Conservation (phyloP, 2,797 vertebrate genomes). For the Darevskia nairensis region DNA sequence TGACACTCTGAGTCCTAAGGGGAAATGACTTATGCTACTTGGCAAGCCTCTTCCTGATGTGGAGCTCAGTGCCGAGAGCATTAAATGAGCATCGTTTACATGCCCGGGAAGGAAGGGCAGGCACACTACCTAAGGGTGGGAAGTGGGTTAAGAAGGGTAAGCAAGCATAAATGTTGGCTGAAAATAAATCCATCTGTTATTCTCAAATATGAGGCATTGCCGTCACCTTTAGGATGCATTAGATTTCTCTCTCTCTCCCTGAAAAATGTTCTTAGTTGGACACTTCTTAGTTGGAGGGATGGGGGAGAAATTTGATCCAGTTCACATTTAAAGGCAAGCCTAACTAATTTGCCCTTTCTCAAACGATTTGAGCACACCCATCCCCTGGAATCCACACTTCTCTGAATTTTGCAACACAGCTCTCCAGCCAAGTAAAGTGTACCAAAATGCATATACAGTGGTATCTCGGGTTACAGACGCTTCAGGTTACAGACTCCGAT, state of each 20-base stretch:
- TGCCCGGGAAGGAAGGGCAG: rapidly evolving
- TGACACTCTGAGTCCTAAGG: neutral
- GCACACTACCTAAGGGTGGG: neutral
- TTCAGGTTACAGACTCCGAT: too few species aligned
- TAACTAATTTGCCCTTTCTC: too few species aligned
- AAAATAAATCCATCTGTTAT: conserved; percentile 18
- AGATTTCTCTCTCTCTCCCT: neutral
- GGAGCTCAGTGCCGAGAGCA: neutral
- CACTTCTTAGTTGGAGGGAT: too few species aligned
- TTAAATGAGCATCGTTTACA: conserved; percentile 11
- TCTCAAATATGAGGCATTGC: conserved; percentile 22
- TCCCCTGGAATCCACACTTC: too few species aligned
- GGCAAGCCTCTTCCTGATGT: neutral
- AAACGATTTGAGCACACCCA: too few species aligned
- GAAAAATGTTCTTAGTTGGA: neutral
- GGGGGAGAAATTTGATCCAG: too few species aligned
- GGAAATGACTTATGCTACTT: neutral
- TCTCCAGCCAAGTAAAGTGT: too few species aligned
- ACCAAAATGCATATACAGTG: too few species aligned
- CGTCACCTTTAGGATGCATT: conserved; percentile 8
- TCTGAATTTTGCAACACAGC: too few species aligned
- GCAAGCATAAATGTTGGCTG: conserved; percentile 28
- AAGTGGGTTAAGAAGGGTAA: neutral
- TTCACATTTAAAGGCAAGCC: too few species aligned
- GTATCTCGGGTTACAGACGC: too few species aligned